A percentile compares a stretch with the other conserved stretches of the same genome.
Conservation (phyloP, 2,797 vertebrate genomes). For the Tinamus major region DNA sequence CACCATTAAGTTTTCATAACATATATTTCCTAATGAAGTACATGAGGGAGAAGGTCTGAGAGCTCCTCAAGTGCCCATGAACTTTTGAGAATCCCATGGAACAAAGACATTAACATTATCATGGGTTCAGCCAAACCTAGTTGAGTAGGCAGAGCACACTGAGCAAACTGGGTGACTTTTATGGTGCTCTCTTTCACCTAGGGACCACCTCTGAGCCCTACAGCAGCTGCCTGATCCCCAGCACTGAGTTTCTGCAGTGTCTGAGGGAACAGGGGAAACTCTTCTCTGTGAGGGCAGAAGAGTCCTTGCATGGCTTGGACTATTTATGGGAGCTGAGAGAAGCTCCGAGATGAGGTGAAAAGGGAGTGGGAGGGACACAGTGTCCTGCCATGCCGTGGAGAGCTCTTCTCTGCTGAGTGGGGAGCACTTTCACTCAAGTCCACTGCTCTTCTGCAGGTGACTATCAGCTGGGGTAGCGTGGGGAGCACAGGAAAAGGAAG, state of each 20-base stretch:
- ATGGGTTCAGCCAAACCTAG: not conserved
- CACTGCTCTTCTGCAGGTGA: not conserved
- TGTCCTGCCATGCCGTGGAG: not conserved
- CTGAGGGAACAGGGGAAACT: no score
- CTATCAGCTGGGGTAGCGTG: not conserved
- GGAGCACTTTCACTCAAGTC: not conserved
- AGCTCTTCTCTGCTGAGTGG: not conserved
- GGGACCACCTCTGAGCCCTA: fast-evolving
- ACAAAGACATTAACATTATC: not conserved
- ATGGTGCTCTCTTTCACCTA: not conserved
- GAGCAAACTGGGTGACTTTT: not conserved
- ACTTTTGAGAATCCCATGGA: not conserved
- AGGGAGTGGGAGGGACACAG: not conserved
- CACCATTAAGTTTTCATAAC: not conserved
- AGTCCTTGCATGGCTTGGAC: no score
- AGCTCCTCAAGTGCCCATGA: not conserved
- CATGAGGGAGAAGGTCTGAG: not conserved
- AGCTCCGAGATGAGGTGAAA: not conserved
- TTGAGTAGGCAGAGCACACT: not conserved
- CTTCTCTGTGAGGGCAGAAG: not conserved
- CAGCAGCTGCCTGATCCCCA: not conserved
- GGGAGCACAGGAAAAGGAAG: not conserved
- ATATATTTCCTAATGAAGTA: not conserved
- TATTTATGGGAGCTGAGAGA: not conserved
- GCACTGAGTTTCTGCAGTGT: no score